phyloP scores from a whole-genome alignment of 2,888 invertebrate genomes.

The Tholera decimalis region DNA sequence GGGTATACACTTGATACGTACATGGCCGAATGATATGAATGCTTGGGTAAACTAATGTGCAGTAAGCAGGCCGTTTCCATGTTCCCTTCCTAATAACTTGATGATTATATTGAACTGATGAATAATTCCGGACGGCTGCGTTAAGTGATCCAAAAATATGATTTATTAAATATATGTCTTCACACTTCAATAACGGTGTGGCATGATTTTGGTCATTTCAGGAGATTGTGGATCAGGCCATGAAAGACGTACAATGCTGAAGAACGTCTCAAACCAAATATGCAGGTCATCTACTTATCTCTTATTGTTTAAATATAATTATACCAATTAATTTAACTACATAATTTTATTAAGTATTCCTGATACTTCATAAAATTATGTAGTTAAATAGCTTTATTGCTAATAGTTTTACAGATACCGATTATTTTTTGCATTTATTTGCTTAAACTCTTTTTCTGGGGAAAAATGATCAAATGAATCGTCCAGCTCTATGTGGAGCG shows the following conservation, averaged over 20 bases:
- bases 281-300: too few relatives aligned
- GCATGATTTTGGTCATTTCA: constrained; percentile 2
- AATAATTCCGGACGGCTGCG: constrained; percentile 32
- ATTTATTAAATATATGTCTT: constrained; percentile 38
- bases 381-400: too few relatives aligned
- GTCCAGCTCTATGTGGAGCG: too few relatives aligned
- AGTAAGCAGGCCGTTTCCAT: constrained; percentile 54
- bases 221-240: not conserved
- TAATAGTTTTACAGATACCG: too few relatives aligned
- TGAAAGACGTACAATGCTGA: not conserved
- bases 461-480: too few relatives aligned
- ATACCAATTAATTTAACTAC: too few relatives aligned
- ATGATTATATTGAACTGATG: constrained; percentile 49
- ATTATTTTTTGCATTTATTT: too few relatives aligned
- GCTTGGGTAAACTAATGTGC: constrained; percentile 56
- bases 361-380: too few relatives aligned
- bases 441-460: too few relatives aligned
- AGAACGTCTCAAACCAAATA: too few relatives aligned
- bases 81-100: constrained; percentile 50
- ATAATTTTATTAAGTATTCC: too few relatives aligned
- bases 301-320: too few relatives aligned
- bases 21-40: constrained; percentile 60
- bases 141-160: constrained; percentile 31
- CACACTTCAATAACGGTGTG: constrained; percentile 12
- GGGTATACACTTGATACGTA: constrained; percentile 57